A percentile compares a stretch with the other conserved stretches of the same genome.
Evolutionary conservation across 2,888 invertebrate genomes (phyloP).

Genomic region (Drosophila algonquin): DNA sequence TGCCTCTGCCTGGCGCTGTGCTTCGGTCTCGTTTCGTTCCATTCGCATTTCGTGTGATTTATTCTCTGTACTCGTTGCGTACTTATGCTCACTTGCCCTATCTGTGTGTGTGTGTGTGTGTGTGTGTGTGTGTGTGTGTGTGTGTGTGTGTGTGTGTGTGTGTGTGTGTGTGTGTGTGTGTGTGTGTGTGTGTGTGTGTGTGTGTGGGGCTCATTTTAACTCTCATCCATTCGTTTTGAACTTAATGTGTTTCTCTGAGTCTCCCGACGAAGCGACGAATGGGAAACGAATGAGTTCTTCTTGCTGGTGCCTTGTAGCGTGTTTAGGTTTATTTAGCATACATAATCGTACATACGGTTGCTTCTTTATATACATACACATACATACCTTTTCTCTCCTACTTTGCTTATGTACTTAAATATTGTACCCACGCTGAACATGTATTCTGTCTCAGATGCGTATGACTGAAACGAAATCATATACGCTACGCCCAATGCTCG

Average conservation of each 20-base stretch:
- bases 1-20: constrained; percentile 40
- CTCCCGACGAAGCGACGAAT: constrained; percentile 69
- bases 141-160: constrained; percentile 40
- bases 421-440: constrained; percentile 7
- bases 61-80: constrained; percentile 75
- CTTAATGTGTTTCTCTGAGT: constrained; percentile 69
- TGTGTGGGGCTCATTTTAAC: constrained; percentile 73
- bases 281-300: constrained; percentile 78
- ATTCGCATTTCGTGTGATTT: constrained; percentile 78
- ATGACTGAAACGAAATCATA: constrained; percentile 68
- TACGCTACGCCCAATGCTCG: constrained; percentile 4
- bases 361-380: constrained; percentile 18
- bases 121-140: constrained; percentile 16
- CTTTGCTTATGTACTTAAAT: constrained; percentile 5
- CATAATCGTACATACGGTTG: constrained; percentile 48
- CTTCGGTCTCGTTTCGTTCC: constrained; percentile 62
- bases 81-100: constrained; percentile 71
- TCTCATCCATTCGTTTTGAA: constrained; percentile 78
- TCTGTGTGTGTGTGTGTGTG: constrained; percentile 23
- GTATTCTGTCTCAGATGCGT: constrained; percentile 55
- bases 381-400: constrained; percentile 22
- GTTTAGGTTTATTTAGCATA: constrained; percentile 78
- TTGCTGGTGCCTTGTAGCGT: constrained; percentile 66
- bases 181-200: constrained; percentile 25
- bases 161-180: constrained; percentile 25